Conservation (phyloP, 2,113 vertebrate species). For the Hiodon tergisus region DNA sequence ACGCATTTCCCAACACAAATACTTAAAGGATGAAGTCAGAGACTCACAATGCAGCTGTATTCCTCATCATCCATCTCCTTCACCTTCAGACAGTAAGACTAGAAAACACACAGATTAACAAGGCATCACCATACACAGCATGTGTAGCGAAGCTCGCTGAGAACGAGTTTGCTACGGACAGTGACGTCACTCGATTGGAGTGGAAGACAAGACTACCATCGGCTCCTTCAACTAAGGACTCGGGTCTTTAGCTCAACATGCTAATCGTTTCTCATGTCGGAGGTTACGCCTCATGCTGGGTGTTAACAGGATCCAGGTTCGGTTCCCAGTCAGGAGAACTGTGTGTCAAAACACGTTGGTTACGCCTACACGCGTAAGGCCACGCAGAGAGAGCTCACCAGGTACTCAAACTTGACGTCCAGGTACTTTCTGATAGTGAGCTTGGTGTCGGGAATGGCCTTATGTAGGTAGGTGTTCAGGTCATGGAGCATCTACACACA, state of each 20-base stretch:
- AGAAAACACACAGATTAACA: slow-evolving; percentile 29
- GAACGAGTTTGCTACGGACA: too few species aligned
- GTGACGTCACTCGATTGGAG: too few species aligned
- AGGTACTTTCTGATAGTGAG: slow-evolving; percentile 97
- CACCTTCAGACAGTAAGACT: slow-evolving; percentile 98
- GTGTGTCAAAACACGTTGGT: neutral
- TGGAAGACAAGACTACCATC: too few species aligned
- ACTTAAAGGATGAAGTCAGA: neutral
- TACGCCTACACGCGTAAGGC: neutral
- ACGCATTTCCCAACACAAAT: too few species aligned
- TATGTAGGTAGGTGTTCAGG: slow-evolving; percentile 92
- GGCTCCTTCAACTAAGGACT: too few species aligned
- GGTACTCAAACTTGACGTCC: slow-evolving; percentile 96
- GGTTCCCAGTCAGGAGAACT: neutral
- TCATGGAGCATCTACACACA: slow-evolving; percentile 89
- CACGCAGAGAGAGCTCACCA: slow-evolving; percentile 66
- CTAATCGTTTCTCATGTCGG: too few species aligned
- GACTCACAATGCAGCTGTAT: slow-evolving; percentile 94
- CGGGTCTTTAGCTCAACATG: too few species aligned
- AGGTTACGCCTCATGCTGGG: too few species aligned
- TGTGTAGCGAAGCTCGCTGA: too few species aligned
- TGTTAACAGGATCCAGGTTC: neutral
- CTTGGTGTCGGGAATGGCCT: slow-evolving; percentile 94
- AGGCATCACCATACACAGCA: neutral
- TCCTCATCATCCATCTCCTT: slow-evolving; percentile 99